These are phyloP conservation scores for Anarsia innoxiella DNA, from an alignment of 2,888 invertebrate species.

Conservation along the genomic window DNA sequence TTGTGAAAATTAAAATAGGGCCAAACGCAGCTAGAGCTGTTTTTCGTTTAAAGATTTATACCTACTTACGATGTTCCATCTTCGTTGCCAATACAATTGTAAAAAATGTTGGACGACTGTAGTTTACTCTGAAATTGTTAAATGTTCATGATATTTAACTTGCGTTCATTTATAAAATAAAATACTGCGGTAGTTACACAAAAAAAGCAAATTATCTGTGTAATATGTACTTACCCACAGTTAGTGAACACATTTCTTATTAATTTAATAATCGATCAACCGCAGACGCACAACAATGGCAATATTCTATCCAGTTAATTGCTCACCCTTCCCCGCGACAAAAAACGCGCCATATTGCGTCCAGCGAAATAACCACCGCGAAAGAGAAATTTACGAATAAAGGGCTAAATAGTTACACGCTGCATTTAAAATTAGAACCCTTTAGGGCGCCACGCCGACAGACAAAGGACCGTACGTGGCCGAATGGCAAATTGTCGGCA, in stretches of 20 bases:
- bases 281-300: constrained; percentile 57
- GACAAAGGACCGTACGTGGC: constrained; percentile 69
- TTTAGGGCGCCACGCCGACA: constrained; percentile 67
- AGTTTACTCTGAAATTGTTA: no score
- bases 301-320: constrained; percentile 60
- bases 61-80: no score
- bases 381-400: constrained; percentile 72
- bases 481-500: constrained; percentile 73
- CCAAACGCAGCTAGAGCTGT: no score
- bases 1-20: no score
- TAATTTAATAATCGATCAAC: constrained; percentile 48
- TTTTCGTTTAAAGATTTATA: no score
- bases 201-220: constrained; percentile 5
- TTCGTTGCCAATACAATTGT: no score
- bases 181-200: no score
- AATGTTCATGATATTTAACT: no score
- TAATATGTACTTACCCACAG: constrained; percentile 1
- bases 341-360: constrained; percentile 70
- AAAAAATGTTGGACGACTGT: no score
- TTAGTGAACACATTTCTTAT: constrained; percentile 21
- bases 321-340: constrained; percentile 58
- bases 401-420: constrained; percentile 69
- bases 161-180: no score
- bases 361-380: constrained; percentile 68
- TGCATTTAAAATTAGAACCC: constrained; percentile 74